A percentile compares a stretch with the other conserved stretches of the same genome.
phyloP scores from a whole-genome alignment of 2,797 vertebrate genomes.

The Acipenser oxyrinchus region DNA sequence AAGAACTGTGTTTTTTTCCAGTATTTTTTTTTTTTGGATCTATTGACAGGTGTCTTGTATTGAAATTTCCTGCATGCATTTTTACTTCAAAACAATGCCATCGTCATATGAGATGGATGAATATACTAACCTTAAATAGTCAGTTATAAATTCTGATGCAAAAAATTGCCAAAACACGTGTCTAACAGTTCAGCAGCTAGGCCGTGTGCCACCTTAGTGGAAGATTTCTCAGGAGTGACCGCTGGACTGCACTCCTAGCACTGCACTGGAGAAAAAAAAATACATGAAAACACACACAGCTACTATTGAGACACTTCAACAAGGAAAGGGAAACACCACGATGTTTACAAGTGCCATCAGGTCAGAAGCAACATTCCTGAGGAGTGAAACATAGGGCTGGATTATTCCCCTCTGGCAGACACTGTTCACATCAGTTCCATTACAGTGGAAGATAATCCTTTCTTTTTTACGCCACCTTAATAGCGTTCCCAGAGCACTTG shows the following conservation, averaged over 20 bases:
- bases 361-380: constrained; percentile 29
- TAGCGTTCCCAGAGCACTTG: background rate
- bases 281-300: constrained; percentile 23
- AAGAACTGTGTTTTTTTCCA: too few species aligned
- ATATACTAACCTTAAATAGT: too few species aligned
- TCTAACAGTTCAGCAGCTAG: constrained; percentile 41
- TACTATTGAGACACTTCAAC: constrained; percentile 31
- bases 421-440: background rate
- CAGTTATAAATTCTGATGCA: constrained; percentile 1
- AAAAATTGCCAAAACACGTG: constrained; percentile 31
- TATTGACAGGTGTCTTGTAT: too few species aligned
- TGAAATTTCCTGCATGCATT: too few species aligned
- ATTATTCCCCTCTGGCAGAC: background rate
- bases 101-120: too few species aligned
- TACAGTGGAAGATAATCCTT: constrained; percentile 13
- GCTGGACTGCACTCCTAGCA: background rate
- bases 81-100: too few species aligned
- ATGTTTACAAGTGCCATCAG: constrained; percentile 15
- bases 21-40: too few species aligned
- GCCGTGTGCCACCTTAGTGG: too few species aligned
- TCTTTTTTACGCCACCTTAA: constrained; percentile 16
- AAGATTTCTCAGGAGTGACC: too few species aligned
- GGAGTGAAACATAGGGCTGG: background rate
- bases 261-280: constrained; percentile 34
- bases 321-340: constrained; percentile 25